These are phyloP conservation scores for Deroptyus accipitrinus DNA, from an alignment of 2,113 vertebrate genomes.

Conservation along the genomic window DNA sequence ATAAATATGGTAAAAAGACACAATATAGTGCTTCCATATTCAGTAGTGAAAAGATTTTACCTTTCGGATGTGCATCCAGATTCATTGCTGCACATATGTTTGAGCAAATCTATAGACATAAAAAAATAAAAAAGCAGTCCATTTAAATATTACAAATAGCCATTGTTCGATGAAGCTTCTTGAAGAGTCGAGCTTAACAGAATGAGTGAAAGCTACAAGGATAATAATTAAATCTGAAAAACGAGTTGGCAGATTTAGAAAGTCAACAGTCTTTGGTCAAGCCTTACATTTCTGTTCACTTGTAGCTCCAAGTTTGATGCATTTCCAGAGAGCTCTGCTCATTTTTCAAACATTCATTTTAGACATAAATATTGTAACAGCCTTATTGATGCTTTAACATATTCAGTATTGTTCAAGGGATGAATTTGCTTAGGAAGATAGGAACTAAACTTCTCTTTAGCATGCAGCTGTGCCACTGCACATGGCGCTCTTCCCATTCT, in stretches of 20 bases:
- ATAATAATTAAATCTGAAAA: not conserved
- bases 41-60: not conserved
- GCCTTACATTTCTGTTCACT: not conserved
- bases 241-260: not conserved
- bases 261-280: not conserved
- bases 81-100: conserved; percentile 9
- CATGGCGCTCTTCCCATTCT: not conserved
- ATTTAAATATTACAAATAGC: not conserved
- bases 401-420: not conserved
- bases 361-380: conserved; percentile 60
- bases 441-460: not conserved
- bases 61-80: not conserved
- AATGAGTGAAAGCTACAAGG: not conserved
- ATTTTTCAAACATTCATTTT: conserved; percentile 50
- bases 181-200: not conserved
- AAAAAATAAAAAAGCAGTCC: not conserved
- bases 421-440: not conserved
- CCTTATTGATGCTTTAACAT: not conserved
- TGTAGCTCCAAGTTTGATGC: not conserved
- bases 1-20: not conserved
- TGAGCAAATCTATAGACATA: conserved; percentile 58
- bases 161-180: not conserved
- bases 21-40: not conserved
- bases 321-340: not conserved
- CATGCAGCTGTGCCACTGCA: not conserved